Base-by-base conservation (phyloP, 2,888 invertebrate species). In the Caenorhabditis drosophilae region DNA sequence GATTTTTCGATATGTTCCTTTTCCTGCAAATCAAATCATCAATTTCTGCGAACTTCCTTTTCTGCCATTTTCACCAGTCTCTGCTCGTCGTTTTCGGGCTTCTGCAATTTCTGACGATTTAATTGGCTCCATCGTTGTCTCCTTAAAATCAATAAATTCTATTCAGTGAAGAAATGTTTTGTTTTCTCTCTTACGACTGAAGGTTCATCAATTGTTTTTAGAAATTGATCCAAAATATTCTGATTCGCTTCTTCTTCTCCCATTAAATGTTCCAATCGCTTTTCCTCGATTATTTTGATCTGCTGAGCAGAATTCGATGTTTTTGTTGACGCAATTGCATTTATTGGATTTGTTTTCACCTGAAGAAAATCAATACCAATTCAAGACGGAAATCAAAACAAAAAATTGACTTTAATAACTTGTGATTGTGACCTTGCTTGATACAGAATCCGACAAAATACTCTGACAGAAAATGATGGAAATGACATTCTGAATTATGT, bases 1-100 rank as follows among this genome's bases (percentile, higher is more conserved):
- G 46, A 79, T 75, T 23, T 52, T 45, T 12, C 81, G 64, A 49
- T 70, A 81, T 22, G 54, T 60, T 3, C 63, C 52, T 36, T 35
- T 47, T 27, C 75, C 75, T 36, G 58, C 2, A 60, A 46, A 34
- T 34, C 7, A 2, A 36, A 23, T 6, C n/a, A 41, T 22, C 48
- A 36, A 36, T 9, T 31, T n/a, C 11, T 4, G n/a, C 4, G n/a
- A n/a, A n/a, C n/a, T 36, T 9, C 4, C 4, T 12, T n/a, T 4
- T 36, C n/a, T 36, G 36, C 11, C 27, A 36, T 15, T 40, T 23
- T n/a, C n/a, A 60, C 61, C 61, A 23, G 56, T 62, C n/a, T 62
- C 62, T 2, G 48, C 48, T 23, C 56, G 56, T 40, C 52, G 4
- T 22, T 18, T 47, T 18, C 34, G 47, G 6, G 56, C 51, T 16